A percentile compares a stretch with the other conserved stretches of the same genome.
Conservation (phyloP, 1,140 invertebrate species). For the Eupeodes corollae region DNA sequence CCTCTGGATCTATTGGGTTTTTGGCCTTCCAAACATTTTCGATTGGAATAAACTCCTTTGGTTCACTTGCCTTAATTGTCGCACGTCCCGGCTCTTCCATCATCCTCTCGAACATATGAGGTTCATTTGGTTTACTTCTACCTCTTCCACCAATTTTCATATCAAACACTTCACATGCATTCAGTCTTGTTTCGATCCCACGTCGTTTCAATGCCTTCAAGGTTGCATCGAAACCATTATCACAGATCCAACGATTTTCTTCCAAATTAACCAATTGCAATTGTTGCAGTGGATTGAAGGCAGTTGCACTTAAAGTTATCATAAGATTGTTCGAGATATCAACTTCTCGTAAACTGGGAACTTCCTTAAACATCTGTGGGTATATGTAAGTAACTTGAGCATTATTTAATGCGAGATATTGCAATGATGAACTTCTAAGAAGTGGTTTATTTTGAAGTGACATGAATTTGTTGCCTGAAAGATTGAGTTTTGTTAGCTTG, state of each 20-base stretch:
- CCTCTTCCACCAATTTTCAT: background rate
- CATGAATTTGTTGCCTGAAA: slow-evolving; percentile 29
- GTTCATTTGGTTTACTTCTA: background rate
- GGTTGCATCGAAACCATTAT: slow-evolving; percentile 17
- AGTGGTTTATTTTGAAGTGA: slow-evolving; percentile 15
- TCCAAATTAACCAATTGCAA: slow-evolving; percentile 20
- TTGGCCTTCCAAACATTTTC: background rate
- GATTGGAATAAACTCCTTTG: background rate
- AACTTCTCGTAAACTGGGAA: slow-evolving; percentile 23
- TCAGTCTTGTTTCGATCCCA: slow-evolving; percentile 17
- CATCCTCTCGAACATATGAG: slow-evolving; percentile 7
- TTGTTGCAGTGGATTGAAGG: slow-evolving; percentile 16
- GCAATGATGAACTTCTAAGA: slow-evolving; percentile 17
- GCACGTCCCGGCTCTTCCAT: background rate
- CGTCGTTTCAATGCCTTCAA: slow-evolving; percentile 14
- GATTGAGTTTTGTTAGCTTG: slow-evolving; percentile 18
- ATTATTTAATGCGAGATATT: slow-evolving; percentile 23
- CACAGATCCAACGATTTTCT: slow-evolving; percentile 27
- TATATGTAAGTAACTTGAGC: slow-evolving; percentile 25
- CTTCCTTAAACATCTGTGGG: slow-evolving; percentile 9
- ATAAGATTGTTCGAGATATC: slow-evolving; percentile 28
- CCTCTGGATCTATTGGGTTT: background rate
- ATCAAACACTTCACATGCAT: slow-evolving; percentile 12
- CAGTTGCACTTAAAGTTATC: slow-evolving; percentile 16
- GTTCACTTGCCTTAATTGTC: background rate